Evolutionary conservation across 2,888 invertebrate species (phyloP), one percentile per base, ranked within the genome.

Genomic region (Actias luna): DNA sequence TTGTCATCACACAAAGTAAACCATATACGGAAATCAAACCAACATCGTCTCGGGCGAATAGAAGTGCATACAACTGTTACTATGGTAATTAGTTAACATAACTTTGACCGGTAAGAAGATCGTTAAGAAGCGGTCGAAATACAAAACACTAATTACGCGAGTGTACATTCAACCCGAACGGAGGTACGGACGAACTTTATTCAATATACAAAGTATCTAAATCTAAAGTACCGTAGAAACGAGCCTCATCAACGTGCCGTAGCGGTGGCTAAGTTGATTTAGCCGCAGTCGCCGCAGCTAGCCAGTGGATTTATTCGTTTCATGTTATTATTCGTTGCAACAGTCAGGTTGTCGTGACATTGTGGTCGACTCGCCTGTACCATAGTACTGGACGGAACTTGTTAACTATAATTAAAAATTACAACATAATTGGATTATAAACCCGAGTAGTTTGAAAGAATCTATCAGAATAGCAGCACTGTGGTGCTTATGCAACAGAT

Each of bases 231-330:
- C 61, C 42, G 66, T 72, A 69, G 68, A 68, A 70, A 69, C 35
- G 16, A 35, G 52, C n/a, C 66, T 70, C 69, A 69, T 71, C 69
- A 71, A 69, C 64, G 55, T 29, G 55, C 55, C 55, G 55, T 70
- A 62, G 67, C 58, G 58, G 63, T 61, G 68, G 67, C 67, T 71
- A 61, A 63, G 68, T 72, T 77, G 76, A 75, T 73, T 76, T 73
- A 76, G 65, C 70, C 66, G 66, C 67, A 63, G 63, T 60, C 42
- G 63, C 59, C 61, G 55, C 55, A 65, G 59, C 50, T 50, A 60
- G 29, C 36, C 62, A 61, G 60, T 62, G 65, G 71, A 80, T 78
- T 76, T 80, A 78, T 75, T 69, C 72, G 62, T 65, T 63, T 66
- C 68, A 73, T 74, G 73, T 55, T 55, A 70, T 72, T 50, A 72